Percentiles rank a stretch among this genome's conserved stretches.
These are phyloP conservation scores for Sminthopsis crassicaudata DNA, from an alignment of 2,113 vertebrate genomes.

Conservation along the genomic window DNA sequence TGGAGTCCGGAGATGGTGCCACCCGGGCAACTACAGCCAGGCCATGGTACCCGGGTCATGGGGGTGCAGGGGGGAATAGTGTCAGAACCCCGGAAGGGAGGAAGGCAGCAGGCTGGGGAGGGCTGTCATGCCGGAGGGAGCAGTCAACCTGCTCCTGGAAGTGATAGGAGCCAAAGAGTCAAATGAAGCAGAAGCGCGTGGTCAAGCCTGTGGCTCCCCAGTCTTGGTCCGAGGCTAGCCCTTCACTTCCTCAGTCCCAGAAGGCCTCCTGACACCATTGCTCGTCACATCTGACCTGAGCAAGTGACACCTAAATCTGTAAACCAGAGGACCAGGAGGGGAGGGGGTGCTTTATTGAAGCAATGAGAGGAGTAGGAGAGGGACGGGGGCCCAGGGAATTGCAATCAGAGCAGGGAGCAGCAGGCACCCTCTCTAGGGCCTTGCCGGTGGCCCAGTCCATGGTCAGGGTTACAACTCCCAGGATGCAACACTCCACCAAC, in stretches of 20 bases:
- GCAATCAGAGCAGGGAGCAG: neutral
- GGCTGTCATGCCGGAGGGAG: neutral
- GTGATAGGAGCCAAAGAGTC: too few species aligned
- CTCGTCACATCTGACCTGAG: conserved; percentile 27
- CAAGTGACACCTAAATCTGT: neutral
- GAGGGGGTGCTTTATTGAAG: conserved; percentile 71
- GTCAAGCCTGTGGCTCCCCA: neutral
- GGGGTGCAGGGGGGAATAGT: neutral
- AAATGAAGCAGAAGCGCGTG: too few species aligned
- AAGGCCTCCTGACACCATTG: neutral
- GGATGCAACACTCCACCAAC: neutral
- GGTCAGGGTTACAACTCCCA: neutral
- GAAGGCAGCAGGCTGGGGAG: neutral
- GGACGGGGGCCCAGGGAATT: too few species aligned
- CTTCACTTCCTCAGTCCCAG: neutral
- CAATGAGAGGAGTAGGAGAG: conserved; percentile 54
- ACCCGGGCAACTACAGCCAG: neutral
- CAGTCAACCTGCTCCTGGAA: neutral
- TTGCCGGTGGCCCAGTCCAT: neutral
- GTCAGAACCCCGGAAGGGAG: neutral
- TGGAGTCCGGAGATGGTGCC: neutral
- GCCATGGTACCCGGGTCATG: neutral
- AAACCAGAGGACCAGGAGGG: neutral
- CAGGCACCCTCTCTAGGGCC: neutral
- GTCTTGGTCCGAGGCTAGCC: neutral